Evolutionary conservation across 1,140 invertebrate genomes (phyloP), one percentile per base, ranked within the genome.

Genomic region (Ganaspis sp.): DNA sequence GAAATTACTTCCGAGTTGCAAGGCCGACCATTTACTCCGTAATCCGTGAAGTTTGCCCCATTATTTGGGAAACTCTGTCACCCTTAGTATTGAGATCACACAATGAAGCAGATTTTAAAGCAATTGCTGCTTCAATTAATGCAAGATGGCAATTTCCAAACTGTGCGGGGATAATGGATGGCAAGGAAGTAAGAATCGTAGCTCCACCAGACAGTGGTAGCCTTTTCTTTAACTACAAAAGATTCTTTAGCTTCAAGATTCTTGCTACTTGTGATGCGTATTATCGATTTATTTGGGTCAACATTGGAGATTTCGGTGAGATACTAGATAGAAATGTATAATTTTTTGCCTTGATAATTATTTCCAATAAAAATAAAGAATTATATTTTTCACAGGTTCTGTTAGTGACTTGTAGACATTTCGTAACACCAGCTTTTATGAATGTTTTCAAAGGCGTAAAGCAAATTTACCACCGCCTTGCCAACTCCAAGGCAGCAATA

Each of bases 191-290:
- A 21, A 49, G 81, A 69, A 82, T 91, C 29, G 74, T 80, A 72
- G 79, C 81, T 74, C 90, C 88, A 26, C 11, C 69, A 9, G 77
- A 87, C 72, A 82, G 81, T 73, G 90, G 90, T 37, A 88, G 87
- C 2, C 75, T 81, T 34, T 92, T 83, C 85, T 89, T 81, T 72
- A 92, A 92, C 81, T 92, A 92, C 77, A 92, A 92, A 78, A 76
- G 84, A 34, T 89, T 80, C 76, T 92, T 88, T 77, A 89, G 83
- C 21, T 86, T 91, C 17, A 87, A 91, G 23, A 78, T 92, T 19
- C 81, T 91, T 75, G 91, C 84, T n/a, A 73, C 88, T 3, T 85
- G 75, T 38, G 87, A 90, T 86, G 80, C 86, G 37, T 80, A 88
- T 75, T 88, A 88, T 78, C 77, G 78, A 69, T 91, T 91, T 78